Evolutionary conservation across 2,113 vertebrate species (phyloP), one percentile per base, ranked within the genome.

Genomic region (Larimichthys crocea): DNA sequence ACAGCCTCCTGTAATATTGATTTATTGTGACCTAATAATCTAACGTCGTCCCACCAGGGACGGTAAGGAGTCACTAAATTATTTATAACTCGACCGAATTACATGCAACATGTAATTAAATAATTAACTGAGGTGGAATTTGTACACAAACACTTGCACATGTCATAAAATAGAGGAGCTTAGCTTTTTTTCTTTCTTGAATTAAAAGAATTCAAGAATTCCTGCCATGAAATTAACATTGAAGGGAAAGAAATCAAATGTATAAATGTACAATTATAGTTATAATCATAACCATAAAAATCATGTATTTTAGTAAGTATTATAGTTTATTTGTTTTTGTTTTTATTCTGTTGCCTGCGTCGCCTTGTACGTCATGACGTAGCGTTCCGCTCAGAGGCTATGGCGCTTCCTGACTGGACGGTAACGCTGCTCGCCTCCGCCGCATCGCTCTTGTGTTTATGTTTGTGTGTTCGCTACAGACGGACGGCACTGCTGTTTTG

Each of bases 391-490:
- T 86, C 69, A 16, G 80, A 40, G 12, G 67, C 82, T 35, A 95
- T 96, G 95, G 94, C 92, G 93, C 76, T 93, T 91, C 90, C 93
- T 84, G 93, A 91, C 76, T 94, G 91, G 92, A 83, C 78, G 0
- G 20, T 92, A 48, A 90, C 84, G 10, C 56, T 95, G 31, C 5
- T 84, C 6, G 87, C 86, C 24, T 40, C 35, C 7, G 17, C 87
- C 3, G 92, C 90, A 74, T 93, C 89, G 10, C 67, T 94, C 24
- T 83, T 92, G 53, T 91, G 88, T 29, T 65, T 95, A 1, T 94
- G 68, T 71, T 53, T 95, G 12, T 94, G 69, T 79, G 42, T 94
- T 42, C 84, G 92, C 3, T 87, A 86, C 84, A 82, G 84, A 19
- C 79, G 87, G 0, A 3, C 52, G 1, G 74, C 68, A 7, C 83